Evolutionary conservation across 2,888 invertebrate genomes (phyloP), one percentile per base, ranked within the genome.

Genomic region (Pogonocherus hispidulus): DNA sequence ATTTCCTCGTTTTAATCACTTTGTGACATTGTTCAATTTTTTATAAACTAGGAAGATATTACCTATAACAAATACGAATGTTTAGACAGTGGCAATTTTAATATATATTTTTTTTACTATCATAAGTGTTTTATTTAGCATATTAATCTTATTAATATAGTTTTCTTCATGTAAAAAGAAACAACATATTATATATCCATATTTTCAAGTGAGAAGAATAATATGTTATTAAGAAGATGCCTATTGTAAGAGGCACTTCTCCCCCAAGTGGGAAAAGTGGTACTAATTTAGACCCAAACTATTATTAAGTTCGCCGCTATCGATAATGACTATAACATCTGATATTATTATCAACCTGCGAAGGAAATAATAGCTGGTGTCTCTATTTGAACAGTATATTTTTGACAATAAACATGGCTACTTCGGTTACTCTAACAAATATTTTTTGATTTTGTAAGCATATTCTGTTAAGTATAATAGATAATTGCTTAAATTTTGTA

Each of bases 291-390:
- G 14, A 5, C 16, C 14, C 41, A 41, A 14, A 41, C 41, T 41
- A 41, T 41, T 41, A 41, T 41, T 41, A 41, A n/a, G 41, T 41
- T 41, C 0, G 41, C 41, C 41, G 41, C 41, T 16, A 14, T 14
- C n/a, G 41, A 41, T 41, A 14, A 41, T 41, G 41, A 41, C 41
- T 41, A n/a, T 41, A 41, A 41, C 14, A n/a, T 41, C 41, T 41
- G 41, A 3, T 14, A 41, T 3, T n/a, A 41, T 41, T 41, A n/a
- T 41, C 14, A 41, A 41, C n/a, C 11, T 41, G 41, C 27, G 4
- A 27, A 8, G 11, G 41, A 3, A 41, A 14, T 41, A 41, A 14
- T 41, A n/a, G 5, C n/a, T 41, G 14, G 16, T 16, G 5, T 41
- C 8, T 41, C 3, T 41, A 14, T 41, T 41, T 41, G 37, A 37